These are phyloP conservation scores for Zophobas atratus DNA, from an alignment of 1,140 invertebrate species.

Conservation along the genomic window DNA sequence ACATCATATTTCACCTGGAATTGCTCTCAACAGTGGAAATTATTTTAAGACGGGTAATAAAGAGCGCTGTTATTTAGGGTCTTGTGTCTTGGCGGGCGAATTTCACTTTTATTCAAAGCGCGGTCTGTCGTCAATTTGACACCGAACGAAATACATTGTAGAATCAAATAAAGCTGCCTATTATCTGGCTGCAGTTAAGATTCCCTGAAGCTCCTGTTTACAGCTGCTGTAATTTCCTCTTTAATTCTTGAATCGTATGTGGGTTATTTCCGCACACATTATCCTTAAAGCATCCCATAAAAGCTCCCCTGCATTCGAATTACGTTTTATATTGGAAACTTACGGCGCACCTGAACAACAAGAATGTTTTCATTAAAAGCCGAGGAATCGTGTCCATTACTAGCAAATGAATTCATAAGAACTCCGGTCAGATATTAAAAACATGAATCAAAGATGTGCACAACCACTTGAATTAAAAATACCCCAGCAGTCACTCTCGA, in stretches of 20 bases:
- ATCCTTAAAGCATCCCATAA: slow-evolving; percentile 29
- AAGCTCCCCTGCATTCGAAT: slow-evolving; percentile 17
- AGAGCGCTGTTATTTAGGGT: slow-evolving; percentile 58
- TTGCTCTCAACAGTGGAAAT: slow-evolving; percentile 58
- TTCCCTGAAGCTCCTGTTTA: slow-evolving; percentile 29
- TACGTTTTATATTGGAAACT: slow-evolving; percentile 20
- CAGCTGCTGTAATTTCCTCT: slow-evolving; percentile 34
- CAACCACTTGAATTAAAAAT: too few species aligned
- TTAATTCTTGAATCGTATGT: slow-evolving; percentile 34
- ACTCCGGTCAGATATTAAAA: neutral
- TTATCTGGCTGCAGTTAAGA: slow-evolving; percentile 22
- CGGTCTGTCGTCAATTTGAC: neutral
- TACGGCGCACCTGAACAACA: slow-evolving; percentile 4
- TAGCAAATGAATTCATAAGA: neutral
- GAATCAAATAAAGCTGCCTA: neutral
- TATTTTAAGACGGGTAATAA: slow-evolving; percentile 64
- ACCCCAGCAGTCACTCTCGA: neutral
- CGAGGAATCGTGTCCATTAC: neutral
- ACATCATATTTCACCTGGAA: slow-evolving; percentile 55
- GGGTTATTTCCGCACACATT: slow-evolving; percentile 32
- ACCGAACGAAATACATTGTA: neutral
- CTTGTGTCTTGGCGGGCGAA: slow-evolving; percentile 55
- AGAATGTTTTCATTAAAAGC: slow-evolving; percentile 1
- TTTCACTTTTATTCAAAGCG: slow-evolving; percentile 13
- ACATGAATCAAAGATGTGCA: too few species aligned